Evolutionary conservation across 2,888 invertebrate genomes (phyloP).

Genomic region (Agrotis ipsilon): DNA sequence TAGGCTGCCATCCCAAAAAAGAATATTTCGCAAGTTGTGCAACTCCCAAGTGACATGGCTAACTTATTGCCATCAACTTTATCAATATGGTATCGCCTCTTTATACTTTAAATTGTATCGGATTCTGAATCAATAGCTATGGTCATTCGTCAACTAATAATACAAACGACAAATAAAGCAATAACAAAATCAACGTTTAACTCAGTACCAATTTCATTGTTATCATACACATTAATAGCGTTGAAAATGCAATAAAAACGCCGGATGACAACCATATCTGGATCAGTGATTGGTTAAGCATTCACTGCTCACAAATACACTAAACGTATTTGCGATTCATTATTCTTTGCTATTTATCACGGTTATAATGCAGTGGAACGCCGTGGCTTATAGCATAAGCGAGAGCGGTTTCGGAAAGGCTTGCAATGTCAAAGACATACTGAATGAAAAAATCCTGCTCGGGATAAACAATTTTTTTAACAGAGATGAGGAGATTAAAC

Average conservation of each 20-base stretch:
- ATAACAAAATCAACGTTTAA: slow-evolving; percentile 9
- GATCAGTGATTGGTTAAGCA: slow-evolving; percentile 69
- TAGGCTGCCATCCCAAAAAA: no score
- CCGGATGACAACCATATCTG: slow-evolving; percentile 53
- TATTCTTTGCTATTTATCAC: slow-evolving; percentile 77
- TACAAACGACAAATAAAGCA: background rate
- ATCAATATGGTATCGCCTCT: background rate
- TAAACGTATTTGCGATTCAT: slow-evolving; percentile 76
- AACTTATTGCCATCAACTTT: background rate
- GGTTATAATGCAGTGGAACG: slow-evolving; percentile 66
- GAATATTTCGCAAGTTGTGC: no score
- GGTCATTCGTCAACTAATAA: background rate
- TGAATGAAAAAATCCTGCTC: background rate
- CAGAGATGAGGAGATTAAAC: background rate
- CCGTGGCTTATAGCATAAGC: slow-evolving; percentile 41
- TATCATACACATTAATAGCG: slow-evolving; percentile 41
- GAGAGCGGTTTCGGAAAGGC: slow-evolving; percentile 11
- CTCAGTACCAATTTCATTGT: slow-evolving; percentile 32
- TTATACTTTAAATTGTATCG: background rate
- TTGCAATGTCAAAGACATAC: background rate
- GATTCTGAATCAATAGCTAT: no score
- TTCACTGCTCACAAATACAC: slow-evolving; percentile 71
- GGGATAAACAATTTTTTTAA: background rate
- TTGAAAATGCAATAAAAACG: slow-evolving; percentile 38
- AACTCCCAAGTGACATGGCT: background rate